Percentiles rank a stretch among this genome's conserved stretches.
Conservation (phyloP, 2,797 vertebrate species). For the Acipenser oxyrinchus region DNA sequence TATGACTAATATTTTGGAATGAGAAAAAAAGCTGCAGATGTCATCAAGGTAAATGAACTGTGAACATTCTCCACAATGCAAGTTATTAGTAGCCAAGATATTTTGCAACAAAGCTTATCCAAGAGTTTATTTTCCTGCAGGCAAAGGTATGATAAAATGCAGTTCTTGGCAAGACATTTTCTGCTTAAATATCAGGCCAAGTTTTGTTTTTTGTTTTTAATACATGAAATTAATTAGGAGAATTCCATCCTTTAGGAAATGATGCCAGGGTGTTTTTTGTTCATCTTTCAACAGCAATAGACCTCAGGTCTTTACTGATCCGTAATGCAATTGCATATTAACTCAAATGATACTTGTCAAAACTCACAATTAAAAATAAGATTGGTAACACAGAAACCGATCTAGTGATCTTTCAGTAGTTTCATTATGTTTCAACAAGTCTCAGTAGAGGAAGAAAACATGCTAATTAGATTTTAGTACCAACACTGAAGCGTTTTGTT, state of each 20-base stretch:
- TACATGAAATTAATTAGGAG: constrained; percentile 63
- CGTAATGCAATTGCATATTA: constrained; percentile 67
- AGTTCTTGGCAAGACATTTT: constrained; percentile 52
- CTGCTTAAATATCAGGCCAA: constrained; percentile 52
- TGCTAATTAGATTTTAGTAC: too few species aligned
- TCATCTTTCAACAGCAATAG: too few species aligned
- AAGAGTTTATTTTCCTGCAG: constrained; percentile 73
- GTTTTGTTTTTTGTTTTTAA: constrained; percentile 44
- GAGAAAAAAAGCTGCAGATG: too few species aligned
- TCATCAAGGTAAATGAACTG: constrained; percentile 89
- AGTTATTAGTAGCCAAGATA: constrained; percentile 84
- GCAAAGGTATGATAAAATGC: constrained; percentile 66
- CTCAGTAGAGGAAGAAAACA: too few species aligned
- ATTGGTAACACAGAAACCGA: neutral
- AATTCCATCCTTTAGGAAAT: constrained; percentile 53
- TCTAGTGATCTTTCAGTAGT: too few species aligned
- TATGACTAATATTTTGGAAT: constrained; percentile 35
- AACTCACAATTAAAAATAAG: neutral
- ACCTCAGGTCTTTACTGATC: constrained; percentile 5
- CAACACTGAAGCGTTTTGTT: too few species aligned
- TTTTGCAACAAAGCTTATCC: constrained; percentile 85
- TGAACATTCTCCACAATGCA: constrained; percentile 85
- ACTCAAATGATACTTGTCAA: constrained; percentile 53
- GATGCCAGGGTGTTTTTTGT: constrained; percentile 43
- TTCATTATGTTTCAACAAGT: too few species aligned